Evolutionary conservation across 2,888 invertebrate species (phyloP).

Genomic region (Andrena flavipes): DNA sequence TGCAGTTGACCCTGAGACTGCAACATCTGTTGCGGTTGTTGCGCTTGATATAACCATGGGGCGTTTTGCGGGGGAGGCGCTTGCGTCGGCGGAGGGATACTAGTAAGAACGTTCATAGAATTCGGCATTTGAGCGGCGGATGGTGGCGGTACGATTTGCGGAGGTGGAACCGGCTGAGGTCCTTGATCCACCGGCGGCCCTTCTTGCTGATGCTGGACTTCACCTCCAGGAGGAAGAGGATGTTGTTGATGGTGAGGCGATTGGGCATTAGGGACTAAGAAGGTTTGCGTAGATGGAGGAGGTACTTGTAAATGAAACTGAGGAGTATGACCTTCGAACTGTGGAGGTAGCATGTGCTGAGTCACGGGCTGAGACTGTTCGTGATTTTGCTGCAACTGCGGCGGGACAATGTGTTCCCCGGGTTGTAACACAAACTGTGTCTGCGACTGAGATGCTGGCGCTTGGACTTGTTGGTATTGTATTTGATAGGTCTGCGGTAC

Average conservation of each 20-base stretch:
- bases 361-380: conserved; percentile 76
- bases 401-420: conserved; percentile 78
- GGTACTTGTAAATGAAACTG: conserved; percentile 80
- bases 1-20: conserved; percentile 79
- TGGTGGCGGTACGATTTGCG: conserved; percentile 83
- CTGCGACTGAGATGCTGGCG: conserved; percentile 77
- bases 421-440: conserved; percentile 82
- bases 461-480: conserved; percentile 82
- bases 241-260: conserved; percentile 80
- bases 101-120: conserved; percentile 81
- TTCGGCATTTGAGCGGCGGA: conserved; percentile 78
- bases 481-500: conserved; percentile 84
- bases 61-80: conserved; percentile 80
- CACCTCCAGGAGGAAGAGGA: conserved; percentile 85
- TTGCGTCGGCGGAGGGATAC: conserved; percentile 82
- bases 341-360: conserved; percentile 77
- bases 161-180: conserved; percentile 84
- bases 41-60: conserved; percentile 82
- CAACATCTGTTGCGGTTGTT: conserved; percentile 75
- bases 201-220: conserved; percentile 85
- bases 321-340: conserved; percentile 80
- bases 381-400: conserved; percentile 78
- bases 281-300: conserved; percentile 79
- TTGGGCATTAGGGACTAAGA: conserved; percentile 78
- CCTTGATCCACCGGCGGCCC: conserved; percentile 84